Base-by-base conservation (phyloP, 2,797 vertebrate species). In the Orestias chungarensis region DNA sequence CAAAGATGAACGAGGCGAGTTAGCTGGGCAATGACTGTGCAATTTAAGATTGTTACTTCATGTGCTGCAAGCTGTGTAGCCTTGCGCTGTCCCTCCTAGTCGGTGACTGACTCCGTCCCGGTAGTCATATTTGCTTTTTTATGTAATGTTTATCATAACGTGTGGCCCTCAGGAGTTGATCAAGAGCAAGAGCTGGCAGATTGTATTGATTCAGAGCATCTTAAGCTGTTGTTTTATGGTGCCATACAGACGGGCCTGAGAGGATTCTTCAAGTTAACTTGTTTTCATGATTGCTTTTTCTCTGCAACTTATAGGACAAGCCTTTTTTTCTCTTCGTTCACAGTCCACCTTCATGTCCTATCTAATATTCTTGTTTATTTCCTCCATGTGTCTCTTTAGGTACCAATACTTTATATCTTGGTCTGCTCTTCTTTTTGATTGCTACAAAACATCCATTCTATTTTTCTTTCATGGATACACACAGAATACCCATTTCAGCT, bases 121-220 rank as follows among this genome's bases (percentile, higher is more conserved):
- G 72, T 68, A 83, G 88, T 90, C 82, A 83, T 90, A 84, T 93
- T 93, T 87, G 87, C 69, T 76, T 91, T 42, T 93, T 91, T 85
- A 89, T 91, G 84, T 90, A 86, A 91, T 91, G 81, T 88, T 90
- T 93, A 91, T 91, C 82, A 92, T 92, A 91, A 92, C 88, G 86
- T 85, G 87, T 80, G 70, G 79, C 84, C 87, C 85, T 78, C 67
- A 72, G 88, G 89, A 87, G 89, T 66, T 74, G 76, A 87, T 62
- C 80, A 72, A 69, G 78, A 87, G 79, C 85, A 86, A 74, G 82
- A 90, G 83, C 82, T 85, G 74, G 75, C 85, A 89, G 82, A 90
- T 88, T 78, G 81, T 93, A 94, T 94, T 91, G 93, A 95, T 93
- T 93, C 83, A 84, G 86, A 86, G 77, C 85, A 85, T 92, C 88